phyloP scores from a whole-genome alignment of 2,113 vertebrate genomes.

The Tor tambroides region DNA sequence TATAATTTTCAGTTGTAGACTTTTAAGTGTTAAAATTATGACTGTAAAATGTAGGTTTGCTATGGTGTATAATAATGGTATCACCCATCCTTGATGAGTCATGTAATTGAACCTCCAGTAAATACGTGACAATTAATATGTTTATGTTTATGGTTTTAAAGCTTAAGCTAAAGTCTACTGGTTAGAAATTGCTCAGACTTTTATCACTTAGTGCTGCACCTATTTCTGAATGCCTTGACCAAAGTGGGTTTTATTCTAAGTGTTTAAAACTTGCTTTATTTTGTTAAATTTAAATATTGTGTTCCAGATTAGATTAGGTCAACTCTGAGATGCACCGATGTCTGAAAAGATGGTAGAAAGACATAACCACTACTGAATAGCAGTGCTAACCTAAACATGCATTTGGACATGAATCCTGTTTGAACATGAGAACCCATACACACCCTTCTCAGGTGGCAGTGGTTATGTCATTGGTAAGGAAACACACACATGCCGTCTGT shows the following conservation, averaged over 20 bases:
- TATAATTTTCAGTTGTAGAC: background rate
- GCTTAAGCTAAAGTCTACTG: background rate
- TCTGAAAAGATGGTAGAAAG: background rate
- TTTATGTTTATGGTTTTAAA: background rate
- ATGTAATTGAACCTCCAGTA: background rate
- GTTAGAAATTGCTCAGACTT: background rate
- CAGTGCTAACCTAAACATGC: background rate
- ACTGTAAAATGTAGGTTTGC: background rate
- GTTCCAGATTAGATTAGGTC: background rate
- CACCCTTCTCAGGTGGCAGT: slow-evolving; percentile 32
- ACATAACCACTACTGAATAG: background rate
- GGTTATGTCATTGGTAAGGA: slow-evolving; percentile 1
- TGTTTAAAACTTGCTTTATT: background rate
- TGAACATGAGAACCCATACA: slow-evolving; percentile 25
- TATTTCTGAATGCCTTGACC: background rate
- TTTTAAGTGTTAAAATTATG: background rate
- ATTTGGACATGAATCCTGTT: slow-evolving; percentile 18
- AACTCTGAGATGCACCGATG: background rate
- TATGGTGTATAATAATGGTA: background rate
- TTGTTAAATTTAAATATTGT: background rate
- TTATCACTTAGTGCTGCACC: background rate
- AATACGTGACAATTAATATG: background rate
- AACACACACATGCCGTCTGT: slow-evolving; percentile 15
- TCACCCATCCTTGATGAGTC: background rate
- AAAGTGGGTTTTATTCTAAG: background rate